These are phyloP conservation scores for Manis pentadactyla DNA, from an alignment of 2,797 vertebrate species.

Conservation along the genomic window DNA sequence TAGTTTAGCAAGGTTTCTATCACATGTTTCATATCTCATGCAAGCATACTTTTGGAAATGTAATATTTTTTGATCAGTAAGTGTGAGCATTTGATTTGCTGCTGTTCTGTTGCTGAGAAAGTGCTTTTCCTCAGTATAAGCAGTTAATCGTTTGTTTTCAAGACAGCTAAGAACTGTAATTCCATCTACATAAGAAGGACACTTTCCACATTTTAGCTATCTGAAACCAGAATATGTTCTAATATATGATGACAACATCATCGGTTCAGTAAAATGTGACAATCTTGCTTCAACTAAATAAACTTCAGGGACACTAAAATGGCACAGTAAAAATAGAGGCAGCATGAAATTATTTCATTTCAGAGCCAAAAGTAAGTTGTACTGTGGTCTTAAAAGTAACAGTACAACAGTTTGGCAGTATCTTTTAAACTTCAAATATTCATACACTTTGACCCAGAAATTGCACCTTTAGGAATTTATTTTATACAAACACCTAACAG, in stretches of 20 bases:
- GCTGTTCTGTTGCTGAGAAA: slow-evolving; percentile 4
- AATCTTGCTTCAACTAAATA: slow-evolving; percentile 20
- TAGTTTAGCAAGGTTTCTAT: not conserved
- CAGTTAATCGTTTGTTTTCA: slow-evolving; percentile 15
- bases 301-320: not conserved
- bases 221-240: slow-evolving; percentile 10
- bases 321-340: slow-evolving; percentile 5
- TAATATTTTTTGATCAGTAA: not conserved
- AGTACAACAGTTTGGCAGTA: not conserved
- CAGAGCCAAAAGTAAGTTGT: slow-evolving; percentile 23
- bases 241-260: not conserved
- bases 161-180: not conserved
- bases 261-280: not conserved
- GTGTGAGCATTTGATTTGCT: slow-evolving; percentile 16
- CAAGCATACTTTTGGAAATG: slow-evolving; percentile 26
- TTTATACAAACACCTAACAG: not conserved
- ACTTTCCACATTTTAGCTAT: slow-evolving; percentile 11
- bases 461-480: slow-evolving; percentile 7
- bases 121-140: not conserved
- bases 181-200: not conserved
- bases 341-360: not conserved
- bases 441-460: not conserved
- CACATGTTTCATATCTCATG: not conserved
- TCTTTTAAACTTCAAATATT: slow-evolving; percentile 41
- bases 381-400: not conserved